Percentiles rank a stretch among this genome's conserved stretches.
phyloP scores from a whole-genome alignment of 2,888 invertebrate genomes.

The Rhaphigaster nebulosa region DNA sequence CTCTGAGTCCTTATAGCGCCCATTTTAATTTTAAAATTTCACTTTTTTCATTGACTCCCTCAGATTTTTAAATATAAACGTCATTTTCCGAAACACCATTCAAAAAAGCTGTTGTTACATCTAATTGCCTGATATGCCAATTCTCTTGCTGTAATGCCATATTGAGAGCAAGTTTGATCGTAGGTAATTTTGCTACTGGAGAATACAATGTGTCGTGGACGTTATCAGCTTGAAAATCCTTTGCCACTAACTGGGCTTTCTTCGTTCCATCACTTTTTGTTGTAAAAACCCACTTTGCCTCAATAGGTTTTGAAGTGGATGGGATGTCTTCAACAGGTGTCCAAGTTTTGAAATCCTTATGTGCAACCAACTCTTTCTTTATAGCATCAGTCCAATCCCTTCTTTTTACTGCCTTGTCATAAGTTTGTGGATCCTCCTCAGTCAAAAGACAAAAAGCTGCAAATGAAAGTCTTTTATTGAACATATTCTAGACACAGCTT shows the following conservation, averaged over 20 bases:
- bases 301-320: constrained; percentile 8
- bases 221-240: constrained; percentile 5
- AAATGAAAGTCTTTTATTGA: background rate
- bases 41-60: background rate
- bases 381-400: background rate
- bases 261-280: constrained; percentile 1
- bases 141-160: constrained; percentile 1
- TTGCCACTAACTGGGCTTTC: background rate
- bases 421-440: background rate
- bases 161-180: constrained; percentile 13
- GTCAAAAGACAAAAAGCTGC: constrained; percentile 8
- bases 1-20: background rate
- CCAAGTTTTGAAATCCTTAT: constrained; percentile 29
- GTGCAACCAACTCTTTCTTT: constrained; percentile 2
- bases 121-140: background rate
- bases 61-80: background rate
- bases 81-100: background rate
- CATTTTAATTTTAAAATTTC: background rate
- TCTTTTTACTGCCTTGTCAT: background rate
- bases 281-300: background rate
- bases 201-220: background rate
- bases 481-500: too few species aligned
- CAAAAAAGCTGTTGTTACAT: background rate
- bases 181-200: background rate
- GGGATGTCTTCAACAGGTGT: constrained; percentile 12